Conservation (phyloP, 2,888 invertebrate species). For the Pocota personata region DNA sequence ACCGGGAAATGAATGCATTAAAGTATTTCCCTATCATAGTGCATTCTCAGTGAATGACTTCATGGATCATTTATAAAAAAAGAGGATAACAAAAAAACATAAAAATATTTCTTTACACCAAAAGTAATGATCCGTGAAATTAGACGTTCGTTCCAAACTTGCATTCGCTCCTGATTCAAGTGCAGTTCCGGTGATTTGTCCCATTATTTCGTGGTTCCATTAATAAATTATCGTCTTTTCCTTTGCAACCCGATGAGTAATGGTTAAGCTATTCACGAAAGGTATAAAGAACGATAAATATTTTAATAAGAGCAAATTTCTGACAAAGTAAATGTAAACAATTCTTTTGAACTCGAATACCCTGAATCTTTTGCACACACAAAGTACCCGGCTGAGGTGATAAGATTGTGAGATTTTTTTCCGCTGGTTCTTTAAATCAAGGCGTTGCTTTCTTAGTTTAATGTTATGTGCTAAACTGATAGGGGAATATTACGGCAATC, state of each 20-base stretch:
- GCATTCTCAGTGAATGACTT: conserved; percentile 7
- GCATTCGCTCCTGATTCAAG: conserved; percentile 16
- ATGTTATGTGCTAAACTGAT: not conserved
- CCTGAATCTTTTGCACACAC: conserved; percentile 15
- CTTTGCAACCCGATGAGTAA: conserved; percentile 5
- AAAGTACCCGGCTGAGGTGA: conserved; percentile 6
- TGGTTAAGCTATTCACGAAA: not conserved
- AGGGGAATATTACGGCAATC: too few relatives aligned
- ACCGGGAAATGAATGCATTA: conserved; percentile 23
- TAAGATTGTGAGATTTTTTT: conserved; percentile 9
- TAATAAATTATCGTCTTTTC: not conserved
- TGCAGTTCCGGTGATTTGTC: conserved; percentile 48
- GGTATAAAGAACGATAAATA: not conserved
- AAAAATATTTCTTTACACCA: not conserved
- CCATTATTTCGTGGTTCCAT: not conserved
- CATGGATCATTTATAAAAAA: conserved; percentile 38
- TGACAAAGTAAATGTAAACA: conserved; percentile 24
- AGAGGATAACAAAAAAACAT: not conserved
- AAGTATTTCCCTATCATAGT: conserved; percentile 22
- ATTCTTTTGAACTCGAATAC: not conserved
- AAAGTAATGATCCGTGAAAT: conserved; percentile 37
- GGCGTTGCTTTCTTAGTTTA: not conserved
- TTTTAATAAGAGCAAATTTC: not conserved
- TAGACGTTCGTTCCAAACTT: not conserved
- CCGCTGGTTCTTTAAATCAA: not conserved